phyloP scores from a whole-genome alignment of 1,140 invertebrate species.

The Brachystomella parvula region DNA sequence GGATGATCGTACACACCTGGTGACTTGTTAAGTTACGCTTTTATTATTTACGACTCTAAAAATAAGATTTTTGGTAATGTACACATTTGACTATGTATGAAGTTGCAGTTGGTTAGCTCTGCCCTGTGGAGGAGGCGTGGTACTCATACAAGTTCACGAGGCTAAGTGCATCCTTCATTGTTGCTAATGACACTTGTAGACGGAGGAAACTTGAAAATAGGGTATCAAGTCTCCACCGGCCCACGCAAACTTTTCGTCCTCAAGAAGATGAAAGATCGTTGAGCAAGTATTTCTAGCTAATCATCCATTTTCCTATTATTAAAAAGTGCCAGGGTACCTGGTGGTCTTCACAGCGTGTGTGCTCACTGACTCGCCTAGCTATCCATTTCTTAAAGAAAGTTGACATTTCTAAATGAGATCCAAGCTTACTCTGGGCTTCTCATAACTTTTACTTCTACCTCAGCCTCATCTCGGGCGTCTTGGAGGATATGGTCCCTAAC shows the following conservation, averaged over 20 bases:
- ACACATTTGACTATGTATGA: not conserved
- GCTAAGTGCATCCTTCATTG: not conserved
- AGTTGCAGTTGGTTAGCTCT: not conserved
- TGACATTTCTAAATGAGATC: not conserved
- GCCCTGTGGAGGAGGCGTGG: not conserved
- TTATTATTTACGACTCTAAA: constrained; percentile 8
- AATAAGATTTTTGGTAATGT: not conserved
- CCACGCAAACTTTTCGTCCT: not conserved
- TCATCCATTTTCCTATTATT: not conserved
- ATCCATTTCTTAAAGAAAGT: no score
- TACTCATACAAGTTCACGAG: not conserved
- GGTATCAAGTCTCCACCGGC: not conserved
- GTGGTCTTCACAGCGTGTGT: no score
- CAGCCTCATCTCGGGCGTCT: not conserved
- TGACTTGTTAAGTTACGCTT: constrained; percentile 7
- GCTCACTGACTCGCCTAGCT: no score
- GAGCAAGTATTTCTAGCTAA: not conserved
- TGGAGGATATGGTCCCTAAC: not conserved
- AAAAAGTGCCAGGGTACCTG: not conserved
- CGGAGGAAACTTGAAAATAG: not conserved
- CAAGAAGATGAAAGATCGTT: not conserved
- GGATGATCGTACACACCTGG: not conserved
- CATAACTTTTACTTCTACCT: not conserved
- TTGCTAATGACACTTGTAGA: not conserved
- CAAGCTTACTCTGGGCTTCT: not conserved